A percentile compares a stretch with the other conserved stretches of the same genome.
Evolutionary conservation across 2,797 vertebrate genomes (phyloP).

Genomic region (Eutrigla gurnardus): DNA sequence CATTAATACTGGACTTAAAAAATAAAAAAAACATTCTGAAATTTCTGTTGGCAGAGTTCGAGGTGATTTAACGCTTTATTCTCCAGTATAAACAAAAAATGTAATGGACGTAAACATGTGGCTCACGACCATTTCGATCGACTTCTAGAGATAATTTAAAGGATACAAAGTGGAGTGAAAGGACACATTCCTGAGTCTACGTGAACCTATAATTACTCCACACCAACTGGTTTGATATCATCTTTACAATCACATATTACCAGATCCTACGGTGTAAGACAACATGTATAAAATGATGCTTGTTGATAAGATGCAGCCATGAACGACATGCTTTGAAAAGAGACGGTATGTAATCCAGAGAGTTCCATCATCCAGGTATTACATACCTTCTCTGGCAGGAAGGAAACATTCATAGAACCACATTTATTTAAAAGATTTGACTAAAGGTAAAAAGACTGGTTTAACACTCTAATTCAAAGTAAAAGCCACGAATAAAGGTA

Average conservation of each 20-base stretch:
- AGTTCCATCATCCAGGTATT: not conserved
- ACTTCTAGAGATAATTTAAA: too few relatives aligned
- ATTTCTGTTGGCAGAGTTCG: conserved; percentile 65
- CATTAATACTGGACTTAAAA: conserved; percentile 59
- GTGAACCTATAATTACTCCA: too few relatives aligned
- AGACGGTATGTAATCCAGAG: too few relatives aligned
- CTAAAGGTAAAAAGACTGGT: not conserved
- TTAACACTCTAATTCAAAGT: not conserved
- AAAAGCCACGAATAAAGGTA: not conserved
- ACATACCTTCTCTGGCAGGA: not conserved
- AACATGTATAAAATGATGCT: too few relatives aligned
- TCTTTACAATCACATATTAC: too few relatives aligned
- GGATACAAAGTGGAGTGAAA: not conserved
- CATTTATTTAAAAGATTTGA: not conserved
- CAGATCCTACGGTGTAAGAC: too few relatives aligned
- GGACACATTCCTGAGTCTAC: not conserved
- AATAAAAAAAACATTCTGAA: conserved; percentile 57
- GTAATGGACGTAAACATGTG: conserved; percentile 61
- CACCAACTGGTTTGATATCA: too few relatives aligned
- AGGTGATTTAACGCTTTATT: conserved; percentile 67
- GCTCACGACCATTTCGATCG: conserved; percentile 69
- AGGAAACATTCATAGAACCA: not conserved
- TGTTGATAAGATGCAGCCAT: too few relatives aligned
- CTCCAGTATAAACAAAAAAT: conserved; percentile 58
- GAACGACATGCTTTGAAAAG: too few relatives aligned